Base-by-base conservation (phyloP, 2,797 vertebrate species). In the Helostoma temminkii region DNA sequence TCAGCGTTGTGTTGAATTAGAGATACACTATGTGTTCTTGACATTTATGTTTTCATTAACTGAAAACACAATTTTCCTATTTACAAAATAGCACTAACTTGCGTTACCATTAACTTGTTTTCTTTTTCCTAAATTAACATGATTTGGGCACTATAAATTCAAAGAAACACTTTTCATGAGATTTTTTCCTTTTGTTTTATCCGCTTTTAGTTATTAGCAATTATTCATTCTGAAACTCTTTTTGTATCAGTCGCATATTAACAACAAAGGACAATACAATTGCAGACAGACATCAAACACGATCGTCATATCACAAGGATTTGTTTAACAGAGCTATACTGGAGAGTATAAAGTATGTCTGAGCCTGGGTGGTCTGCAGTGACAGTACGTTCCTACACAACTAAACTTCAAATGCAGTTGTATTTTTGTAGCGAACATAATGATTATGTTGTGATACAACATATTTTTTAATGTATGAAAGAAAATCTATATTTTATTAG, bases 41-140 rank as follows among this genome's bases (percentile, higher is more conserved):
- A 62, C 74, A 74, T 60, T 0, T 50, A 47, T 67, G 43, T 58
- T 86, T 78, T 74, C 55, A 78, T 80, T 53, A 57, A 22, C 55
- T 37, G 39, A 52, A 73, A 74, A 79, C 30, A 71, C 32, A 3
- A 30, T 71, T 64, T 66, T 66, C 60, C n/a, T 43, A 36, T 82
- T 39, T 37, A 65, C 70, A 2, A 63, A 72, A 63, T 71, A 58
- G 42, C 28, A 24, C 37, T 58, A 45, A 26, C 2, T 52, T 6
- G 19, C 15, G 0, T 19, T 32, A 12, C 36, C 46, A 39, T 74
- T 37, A 74, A 61, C 50, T 71, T 78, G 12, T 55, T 66, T 49
- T 76, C 7, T 41, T 66, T 69, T 61, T 39, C n/a, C 16, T 26
- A 49, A 71, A 26, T 60, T 32, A 61, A 47, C 47, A 63, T 58